Percentiles rank a stretch among this genome's conserved stretches.
phyloP scores from a whole-genome alignment of 2,797 vertebrate species.

The Lepidocolaptes lacrymiger region DNA sequence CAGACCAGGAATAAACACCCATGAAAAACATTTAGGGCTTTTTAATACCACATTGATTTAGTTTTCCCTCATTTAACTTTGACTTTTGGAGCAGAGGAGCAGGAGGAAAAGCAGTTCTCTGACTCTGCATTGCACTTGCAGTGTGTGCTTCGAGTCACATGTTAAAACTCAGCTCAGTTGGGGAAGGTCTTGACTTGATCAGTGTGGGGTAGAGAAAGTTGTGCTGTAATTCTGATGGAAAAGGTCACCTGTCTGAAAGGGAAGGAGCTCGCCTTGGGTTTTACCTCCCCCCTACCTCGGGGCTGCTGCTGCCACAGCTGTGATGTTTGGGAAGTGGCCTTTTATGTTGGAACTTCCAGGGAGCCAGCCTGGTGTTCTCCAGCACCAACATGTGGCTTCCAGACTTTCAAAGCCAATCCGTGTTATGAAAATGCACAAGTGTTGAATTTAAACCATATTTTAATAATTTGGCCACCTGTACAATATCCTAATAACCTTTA shows the following conservation, averaged over 20 bases:
- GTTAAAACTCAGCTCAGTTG: background rate
- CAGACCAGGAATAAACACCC: background rate
- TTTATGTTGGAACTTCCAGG: constrained; percentile 27
- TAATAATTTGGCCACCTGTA: constrained; percentile 72
- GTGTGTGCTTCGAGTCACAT: background rate
- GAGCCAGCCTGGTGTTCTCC: background rate
- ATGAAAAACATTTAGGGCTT: background rate
- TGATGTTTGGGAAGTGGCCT: background rate
- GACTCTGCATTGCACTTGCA: accelerated
- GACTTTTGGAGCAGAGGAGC: background rate
- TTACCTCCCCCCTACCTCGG: background rate
- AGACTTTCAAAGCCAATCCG: constrained; percentile 41
- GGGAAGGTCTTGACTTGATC: background rate
- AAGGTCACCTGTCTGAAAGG: background rate
- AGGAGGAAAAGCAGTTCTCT: background rate
- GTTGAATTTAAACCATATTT: constrained; percentile 62
- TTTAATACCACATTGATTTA: accelerated
- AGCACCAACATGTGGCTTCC: constrained; percentile 64
- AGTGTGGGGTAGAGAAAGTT: background rate
- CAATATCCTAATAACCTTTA: constrained; percentile 56
- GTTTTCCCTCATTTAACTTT: background rate
- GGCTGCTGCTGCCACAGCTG: background rate
- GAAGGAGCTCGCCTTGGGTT: background rate
- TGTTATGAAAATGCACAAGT: constrained; percentile 6
- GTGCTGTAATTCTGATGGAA: background rate